phyloP scores from a whole-genome alignment of 1,140 invertebrate species.

The Drosophila sucinea region DNA sequence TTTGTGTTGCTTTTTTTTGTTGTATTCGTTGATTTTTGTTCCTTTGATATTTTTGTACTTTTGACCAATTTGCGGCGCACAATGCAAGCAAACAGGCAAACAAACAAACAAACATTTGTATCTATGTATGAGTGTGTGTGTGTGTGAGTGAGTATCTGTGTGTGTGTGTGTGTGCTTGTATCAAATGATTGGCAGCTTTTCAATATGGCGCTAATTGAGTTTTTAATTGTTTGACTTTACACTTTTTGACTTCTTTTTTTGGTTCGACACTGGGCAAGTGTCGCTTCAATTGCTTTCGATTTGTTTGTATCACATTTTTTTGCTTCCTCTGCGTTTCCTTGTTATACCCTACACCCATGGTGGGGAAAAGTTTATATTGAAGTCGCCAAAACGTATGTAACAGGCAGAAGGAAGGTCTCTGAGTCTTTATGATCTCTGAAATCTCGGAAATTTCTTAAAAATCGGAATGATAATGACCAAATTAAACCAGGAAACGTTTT shows the following conservation, averaged over 20 bases:
- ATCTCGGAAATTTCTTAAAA: too few relatives aligned
- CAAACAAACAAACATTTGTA: conserved; percentile 35
- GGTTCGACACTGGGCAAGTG: conserved; percentile 23
- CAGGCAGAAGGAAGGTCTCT: too few relatives aligned
- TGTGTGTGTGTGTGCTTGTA: conserved; percentile 16
- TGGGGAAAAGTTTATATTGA: too few relatives aligned
- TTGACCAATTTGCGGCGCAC: conserved; percentile 79
- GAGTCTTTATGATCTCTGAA: too few relatives aligned
- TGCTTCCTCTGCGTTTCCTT: background rate
- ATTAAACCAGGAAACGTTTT: too few relatives aligned
- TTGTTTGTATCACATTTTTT: conserved; percentile 30
- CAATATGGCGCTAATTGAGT: conserved; percentile 81
- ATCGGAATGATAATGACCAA: too few relatives aligned
- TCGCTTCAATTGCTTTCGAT: conserved; percentile 10
- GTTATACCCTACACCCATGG: background rate
- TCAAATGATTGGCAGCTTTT: conserved; percentile 79
- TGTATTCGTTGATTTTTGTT: conserved; percentile 24
- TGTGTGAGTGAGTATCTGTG: conserved; percentile 19
- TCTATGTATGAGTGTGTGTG: conserved; percentile 19
- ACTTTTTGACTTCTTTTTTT: conserved; percentile 63
- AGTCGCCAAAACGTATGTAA: too few relatives aligned
- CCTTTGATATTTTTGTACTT: conserved; percentile 81
- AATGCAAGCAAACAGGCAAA: conserved; percentile 70
- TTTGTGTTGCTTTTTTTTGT: conserved; percentile 41
- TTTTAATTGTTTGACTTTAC: conserved; percentile 79